Evolutionary conservation across 1,140 invertebrate species (phyloP), one percentile per base, ranked within the genome.

Genomic region (Drosophila orosa): DNA sequence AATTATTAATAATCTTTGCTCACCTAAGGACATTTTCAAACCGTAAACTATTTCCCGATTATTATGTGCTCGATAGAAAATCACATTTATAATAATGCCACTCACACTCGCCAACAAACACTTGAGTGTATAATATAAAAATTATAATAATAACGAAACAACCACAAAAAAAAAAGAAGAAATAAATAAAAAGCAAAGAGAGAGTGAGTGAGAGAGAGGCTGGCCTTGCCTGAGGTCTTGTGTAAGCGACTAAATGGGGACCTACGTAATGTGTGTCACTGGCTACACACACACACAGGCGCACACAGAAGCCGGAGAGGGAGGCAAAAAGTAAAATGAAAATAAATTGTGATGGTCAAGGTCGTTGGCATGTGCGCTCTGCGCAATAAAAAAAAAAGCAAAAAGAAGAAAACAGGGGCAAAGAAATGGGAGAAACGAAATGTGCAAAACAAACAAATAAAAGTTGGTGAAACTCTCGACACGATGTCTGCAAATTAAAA

Each of bases 261-360:
- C 61, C 72, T 61, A 77, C 62, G 63, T 78, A 75, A 80, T 85
- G 78, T 85, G 82, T 85, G 81, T 85, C 81, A 84, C 81, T 74
- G 61, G 72, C 56, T 58, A 27, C 63, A 69, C 58, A 76, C 37
- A 62, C 61, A 59, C 72, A 61, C 44, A 73, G n/a, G n/a, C 57
- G 72, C 56, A 66, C 57, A 60, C 37, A 66, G 8, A 57, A 37
- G 55, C 47, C 56, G 22, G 54, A 84, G 73, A 71, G 63, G 77
- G 59, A 72, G 73, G 65, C 57, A 78, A 73, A 89, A 82, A 86
- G 82, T 78, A 85, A 90, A 90, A 81, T 89, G 84, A 89, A 89
- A 89, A 89, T 84, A 90, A 89, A 89, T 90, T 90, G 87, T 90
- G 87, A 90, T 90, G 87, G 87, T 90, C 87, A 90, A 90, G 87